Conservation (phyloP, 2,888 invertebrate species). For the Sinodicranocentrus sp. region DNA sequence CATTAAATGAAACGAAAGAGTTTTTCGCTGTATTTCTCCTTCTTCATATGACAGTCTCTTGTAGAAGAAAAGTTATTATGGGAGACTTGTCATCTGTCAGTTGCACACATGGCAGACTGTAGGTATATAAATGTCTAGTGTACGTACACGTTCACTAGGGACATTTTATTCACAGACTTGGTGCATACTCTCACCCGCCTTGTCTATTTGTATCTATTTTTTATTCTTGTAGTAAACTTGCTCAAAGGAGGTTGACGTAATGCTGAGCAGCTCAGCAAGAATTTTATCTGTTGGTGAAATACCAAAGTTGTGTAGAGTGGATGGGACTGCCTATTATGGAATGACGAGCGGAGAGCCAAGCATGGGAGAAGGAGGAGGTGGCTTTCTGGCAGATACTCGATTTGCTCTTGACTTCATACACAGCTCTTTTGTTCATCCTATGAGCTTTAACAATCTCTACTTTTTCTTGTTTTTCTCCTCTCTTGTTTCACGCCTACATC, state of each 20-base stretch:
- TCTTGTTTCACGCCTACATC: conserved; percentile 74
- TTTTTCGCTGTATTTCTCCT: background rate
- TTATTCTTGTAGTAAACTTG: background rate
- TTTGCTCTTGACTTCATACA: conserved; percentile 73
- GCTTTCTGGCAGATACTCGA: conserved; percentile 73
- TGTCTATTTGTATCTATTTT: background rate
- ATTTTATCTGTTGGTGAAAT: conserved; percentile 19
- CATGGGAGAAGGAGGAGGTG: conserved; percentile 56
- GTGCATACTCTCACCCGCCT: background rate
- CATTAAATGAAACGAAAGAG: too few species aligned
- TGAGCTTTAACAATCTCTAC: conserved; percentile 66
- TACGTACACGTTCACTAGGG: background rate
- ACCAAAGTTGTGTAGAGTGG: background rate
- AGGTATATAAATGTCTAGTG: background rate
- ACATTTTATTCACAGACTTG: too few species aligned
- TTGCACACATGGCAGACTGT: conserved; percentile 39
- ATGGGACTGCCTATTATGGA: conserved; percentile 29
- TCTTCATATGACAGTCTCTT: background rate
- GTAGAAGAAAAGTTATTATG: conserved; percentile 31
- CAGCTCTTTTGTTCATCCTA: conserved; percentile 65
- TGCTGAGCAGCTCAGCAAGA: conserved; percentile 15
- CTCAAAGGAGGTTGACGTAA: conserved; percentile 6
- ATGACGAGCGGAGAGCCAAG: conserved; percentile 1
- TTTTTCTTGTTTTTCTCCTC: conserved; percentile 69
- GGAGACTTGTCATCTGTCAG: conserved; percentile 55